Conservation (phyloP, 2,113 vertebrate genomes). For the Cricetomys ansorgei region DNA sequence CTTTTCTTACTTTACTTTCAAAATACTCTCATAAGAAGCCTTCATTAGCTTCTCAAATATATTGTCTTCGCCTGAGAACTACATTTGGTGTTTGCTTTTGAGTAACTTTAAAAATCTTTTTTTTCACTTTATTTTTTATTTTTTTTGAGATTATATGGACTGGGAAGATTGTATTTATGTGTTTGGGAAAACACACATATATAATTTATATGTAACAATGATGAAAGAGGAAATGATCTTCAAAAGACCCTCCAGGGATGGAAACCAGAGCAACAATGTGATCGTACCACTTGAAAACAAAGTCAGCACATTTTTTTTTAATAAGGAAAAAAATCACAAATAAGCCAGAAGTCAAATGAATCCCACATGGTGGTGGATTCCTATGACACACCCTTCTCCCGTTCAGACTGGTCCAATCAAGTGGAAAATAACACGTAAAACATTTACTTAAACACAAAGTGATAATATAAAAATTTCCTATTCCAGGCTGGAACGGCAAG, state of each 20-base stretch:
- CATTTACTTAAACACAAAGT: neutral
- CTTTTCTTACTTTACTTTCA: neutral
- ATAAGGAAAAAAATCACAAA: neutral
- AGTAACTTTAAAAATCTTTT: neutral
- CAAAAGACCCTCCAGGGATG: neutral
- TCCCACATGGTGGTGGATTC: neutral
- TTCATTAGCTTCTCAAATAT: neutral
- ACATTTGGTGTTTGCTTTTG: neutral
- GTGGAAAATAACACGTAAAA: neutral
- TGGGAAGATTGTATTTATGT: neutral
- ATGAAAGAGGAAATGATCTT: neutral
- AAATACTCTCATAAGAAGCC: neutral
- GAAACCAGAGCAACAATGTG: neutral
- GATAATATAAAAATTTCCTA: neutral
- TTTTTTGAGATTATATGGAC: neutral
- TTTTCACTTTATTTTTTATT: neutral
- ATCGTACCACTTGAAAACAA: neutral
- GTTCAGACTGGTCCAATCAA: neutral
- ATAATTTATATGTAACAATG: neutral
- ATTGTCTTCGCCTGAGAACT: neutral
- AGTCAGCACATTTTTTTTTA: neutral
- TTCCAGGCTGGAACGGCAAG: neutral
- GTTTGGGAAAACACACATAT: neutral
- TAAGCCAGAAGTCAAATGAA: neutral
- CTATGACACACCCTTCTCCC: rapidly evolving